Conservation (phyloP, 2,113 vertebrate species). For the Gopherus evgoodei region DNA sequence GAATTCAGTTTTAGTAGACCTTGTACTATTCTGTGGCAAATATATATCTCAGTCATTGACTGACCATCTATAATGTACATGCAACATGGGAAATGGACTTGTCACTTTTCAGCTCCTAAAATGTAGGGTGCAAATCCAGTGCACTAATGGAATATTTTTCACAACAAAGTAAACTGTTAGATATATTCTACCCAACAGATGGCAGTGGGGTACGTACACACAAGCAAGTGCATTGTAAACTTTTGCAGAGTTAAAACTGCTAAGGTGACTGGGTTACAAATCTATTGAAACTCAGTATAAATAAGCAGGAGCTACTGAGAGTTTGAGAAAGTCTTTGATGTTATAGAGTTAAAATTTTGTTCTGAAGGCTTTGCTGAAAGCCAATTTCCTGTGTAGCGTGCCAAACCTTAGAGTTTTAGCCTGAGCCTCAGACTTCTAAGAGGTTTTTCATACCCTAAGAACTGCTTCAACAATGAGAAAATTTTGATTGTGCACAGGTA, state of each 20-base stretch:
- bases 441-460: not conserved
- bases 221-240: not conserved
- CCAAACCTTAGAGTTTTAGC: not conserved
- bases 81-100: not conserved
- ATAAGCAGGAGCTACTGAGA: not conserved
- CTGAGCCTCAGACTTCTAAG: not conserved
- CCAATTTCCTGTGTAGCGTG: not conserved
- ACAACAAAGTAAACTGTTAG: not conserved
- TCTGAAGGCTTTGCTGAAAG: not conserved
- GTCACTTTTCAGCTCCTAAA: not conserved
- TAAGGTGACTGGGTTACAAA: accelerated
- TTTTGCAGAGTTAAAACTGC: not conserved
- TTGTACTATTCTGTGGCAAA: not conserved
- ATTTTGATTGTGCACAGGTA: not conserved
- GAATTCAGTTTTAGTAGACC: not conserved
- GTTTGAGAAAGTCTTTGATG: not conserved
- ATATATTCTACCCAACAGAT: not conserved
- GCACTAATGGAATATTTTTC: not conserved
- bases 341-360: not conserved
- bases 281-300: not conserved
- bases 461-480: not conserved
- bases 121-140: not conserved
- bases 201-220: not conserved
- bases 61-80: too few species aligned
- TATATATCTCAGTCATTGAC: not conserved